A percentile compares a stretch with the other conserved stretches of the same genome.
Evolutionary conservation across 2,113 vertebrate genomes (phyloP).

Genomic region (Neolamprologus cancellatus): DNA sequence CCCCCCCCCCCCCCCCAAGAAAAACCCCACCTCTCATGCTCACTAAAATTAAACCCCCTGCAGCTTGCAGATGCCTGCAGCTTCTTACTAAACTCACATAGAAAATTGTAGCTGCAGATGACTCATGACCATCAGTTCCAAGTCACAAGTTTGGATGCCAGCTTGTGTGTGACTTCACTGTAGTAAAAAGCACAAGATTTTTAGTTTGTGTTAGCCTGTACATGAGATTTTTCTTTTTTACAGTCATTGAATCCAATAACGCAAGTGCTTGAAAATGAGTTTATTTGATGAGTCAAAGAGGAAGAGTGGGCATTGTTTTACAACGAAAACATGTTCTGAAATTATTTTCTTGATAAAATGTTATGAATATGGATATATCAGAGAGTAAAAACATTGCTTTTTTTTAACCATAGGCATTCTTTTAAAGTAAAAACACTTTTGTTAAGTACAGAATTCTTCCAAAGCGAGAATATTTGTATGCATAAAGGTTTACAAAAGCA

Average conservation of each 20-base stretch:
- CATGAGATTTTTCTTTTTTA: background rate
- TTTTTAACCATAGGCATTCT: background rate
- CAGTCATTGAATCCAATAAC: background rate
- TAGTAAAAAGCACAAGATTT: background rate
- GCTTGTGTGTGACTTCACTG: background rate
- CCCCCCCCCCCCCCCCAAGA: background rate
- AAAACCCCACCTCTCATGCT: background rate
- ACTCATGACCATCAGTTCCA: background rate
- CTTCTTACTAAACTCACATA: background rate
- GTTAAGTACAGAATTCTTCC: background rate
- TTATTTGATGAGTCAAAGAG: background rate
- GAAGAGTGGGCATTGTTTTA: background rate
- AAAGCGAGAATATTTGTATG: background rate
- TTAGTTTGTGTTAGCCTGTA: background rate
- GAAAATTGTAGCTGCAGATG: background rate
- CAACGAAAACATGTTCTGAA: background rate
- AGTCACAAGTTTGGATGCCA: background rate
- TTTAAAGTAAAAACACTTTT: background rate
- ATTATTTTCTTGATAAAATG: background rate
- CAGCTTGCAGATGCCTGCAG: background rate
- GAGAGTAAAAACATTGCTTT: background rate
- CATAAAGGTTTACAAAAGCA: background rate
- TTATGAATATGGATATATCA: background rate
- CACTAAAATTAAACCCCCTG: background rate
- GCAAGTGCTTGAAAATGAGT: background rate